Percentiles rank a stretch among this genome's conserved stretches.
Evolutionary conservation across 1,140 invertebrate species (phyloP).

Genomic region (Cryptotermes secundus): DNA sequence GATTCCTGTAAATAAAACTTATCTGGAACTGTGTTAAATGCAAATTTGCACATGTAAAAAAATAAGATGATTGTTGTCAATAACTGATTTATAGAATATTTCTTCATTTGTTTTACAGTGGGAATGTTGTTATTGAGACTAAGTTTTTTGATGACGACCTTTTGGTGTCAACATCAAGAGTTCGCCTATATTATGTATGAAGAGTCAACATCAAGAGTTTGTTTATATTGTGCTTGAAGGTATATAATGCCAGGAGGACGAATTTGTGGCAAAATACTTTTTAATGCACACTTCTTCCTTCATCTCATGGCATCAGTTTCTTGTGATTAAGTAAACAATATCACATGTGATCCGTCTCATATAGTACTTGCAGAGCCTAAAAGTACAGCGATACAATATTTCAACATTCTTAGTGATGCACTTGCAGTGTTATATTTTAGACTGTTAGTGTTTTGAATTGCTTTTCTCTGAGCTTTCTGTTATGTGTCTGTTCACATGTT

Average conservation of each 20-base stretch:
- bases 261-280: background rate
- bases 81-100: slow-evolving; percentile 16
- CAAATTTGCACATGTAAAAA: background rate
- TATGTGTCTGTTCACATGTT: background rate
- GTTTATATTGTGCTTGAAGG: slow-evolving; percentile 90
- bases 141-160: slow-evolving; percentile 97
- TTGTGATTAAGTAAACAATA: background rate
- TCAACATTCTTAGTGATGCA: background rate
- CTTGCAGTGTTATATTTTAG: background rate
- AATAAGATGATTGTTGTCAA: background rate
- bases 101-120: slow-evolving; percentile 68
- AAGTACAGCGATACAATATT: slow-evolving; percentile 8
- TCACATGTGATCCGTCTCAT: background rate
- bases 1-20: no score
- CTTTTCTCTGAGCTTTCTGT: background rate
- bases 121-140: slow-evolving; percentile 98
- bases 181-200: slow-evolving; percentile 95
- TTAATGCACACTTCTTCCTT: background rate
- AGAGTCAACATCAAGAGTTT: slow-evolving; percentile 60
- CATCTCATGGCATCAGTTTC: background rate
- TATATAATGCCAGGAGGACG: background rate
- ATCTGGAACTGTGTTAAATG: background rate
- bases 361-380: background rate
- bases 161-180: slow-evolving; percentile 91
- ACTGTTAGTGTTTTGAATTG: background rate